A percentile compares a stretch with the other conserved stretches of the same genome.
Evolutionary conservation across 2,888 invertebrate species (phyloP).

Genomic region (Iselma pallidipennis): DNA sequence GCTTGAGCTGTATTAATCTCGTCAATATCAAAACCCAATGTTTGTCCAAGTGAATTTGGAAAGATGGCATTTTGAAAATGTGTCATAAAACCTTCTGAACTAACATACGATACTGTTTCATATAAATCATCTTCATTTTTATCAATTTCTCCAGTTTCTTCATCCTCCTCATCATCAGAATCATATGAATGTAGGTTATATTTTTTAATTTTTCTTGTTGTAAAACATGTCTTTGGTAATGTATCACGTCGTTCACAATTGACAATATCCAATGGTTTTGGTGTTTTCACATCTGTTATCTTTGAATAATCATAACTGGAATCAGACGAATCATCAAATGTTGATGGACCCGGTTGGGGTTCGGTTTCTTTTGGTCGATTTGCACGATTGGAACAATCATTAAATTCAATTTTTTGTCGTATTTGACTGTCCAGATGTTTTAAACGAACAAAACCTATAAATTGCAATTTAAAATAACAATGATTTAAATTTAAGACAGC

Average conservation of each 20-base stretch:
- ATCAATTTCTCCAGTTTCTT: conserved; percentile 32
- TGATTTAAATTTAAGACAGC: too few relatives aligned
- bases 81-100: conserved; percentile 69
- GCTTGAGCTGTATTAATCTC: conserved; percentile 62
- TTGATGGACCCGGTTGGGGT: conserved; percentile 21
- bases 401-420: not conserved
- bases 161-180: conserved; percentile 35
- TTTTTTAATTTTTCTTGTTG: conserved; percentile 55
- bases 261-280: conserved; percentile 60
- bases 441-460: not conserved
- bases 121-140: conserved; percentile 38
- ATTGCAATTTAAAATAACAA: too few relatives aligned
- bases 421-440: not conserved
- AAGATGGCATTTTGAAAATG: conserved; percentile 68
- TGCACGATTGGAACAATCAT: not conserved
- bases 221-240: conserved; percentile 61
- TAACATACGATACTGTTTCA: conserved; percentile 59
- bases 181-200: conserved; percentile 56
- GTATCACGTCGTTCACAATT: conserved; percentile 56
- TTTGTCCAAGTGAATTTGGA: conserved; percentile 62
- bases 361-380: not conserved
- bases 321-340: conserved; percentile 15
- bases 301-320: conserved; percentile 62
- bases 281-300: conserved; percentile 64
- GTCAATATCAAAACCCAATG: conserved; percentile 62